Evolutionary conservation across 2,888 invertebrate genomes (phyloP), one percentile per base, ranked within the genome.

Genomic region (Drosophila leonis): DNA sequence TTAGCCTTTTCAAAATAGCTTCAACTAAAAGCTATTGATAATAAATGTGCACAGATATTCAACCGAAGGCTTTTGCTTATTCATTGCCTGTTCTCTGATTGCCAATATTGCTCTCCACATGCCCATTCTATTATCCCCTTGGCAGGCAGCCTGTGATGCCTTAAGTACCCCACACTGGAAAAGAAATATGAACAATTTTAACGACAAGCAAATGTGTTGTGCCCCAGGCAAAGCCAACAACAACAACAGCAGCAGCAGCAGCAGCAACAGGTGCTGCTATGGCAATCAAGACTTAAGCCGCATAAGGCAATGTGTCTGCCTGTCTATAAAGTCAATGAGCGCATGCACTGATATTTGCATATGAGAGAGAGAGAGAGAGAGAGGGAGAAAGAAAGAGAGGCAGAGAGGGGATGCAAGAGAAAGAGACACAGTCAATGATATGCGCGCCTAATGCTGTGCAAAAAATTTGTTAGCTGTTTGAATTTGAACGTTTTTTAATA

Each of bases 401-500:
- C 20, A 13, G 12, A n/a, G 13, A 27, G 31, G 15, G 37, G 15
- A 4, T 33, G 57, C 27, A n/a, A 33, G 27, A 15, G 9, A 33
- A 24, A 33, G 15, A n/a, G 37, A 49, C 55, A 51, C 37, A 72
- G 52, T 72, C 77, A 83, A 87, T 82, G 85, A 87, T 87, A 87
- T 87, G 88, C 85, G 75, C 71, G 63, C 67, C 74, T 86, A 88
- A 84, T 84, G 84, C 89, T 75, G 73, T 79, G 76, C 75, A 81
- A 89, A 88, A 83, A 88, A 81, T 88, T 79, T 75, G 61, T 72
- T 68, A 56, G 71, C 66, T 67, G 64, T 62, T 69, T 68, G 49
- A 31, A 57, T 46, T 68, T 78, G 65, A 49, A 41, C 13, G n/a
- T 31, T 37, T 55, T 52, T 48, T 24, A 39, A 60, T 64, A 64